Evolutionary conservation across 1,140 invertebrate genomes (phyloP).

Genomic region (Potamilus streckersoni): DNA sequence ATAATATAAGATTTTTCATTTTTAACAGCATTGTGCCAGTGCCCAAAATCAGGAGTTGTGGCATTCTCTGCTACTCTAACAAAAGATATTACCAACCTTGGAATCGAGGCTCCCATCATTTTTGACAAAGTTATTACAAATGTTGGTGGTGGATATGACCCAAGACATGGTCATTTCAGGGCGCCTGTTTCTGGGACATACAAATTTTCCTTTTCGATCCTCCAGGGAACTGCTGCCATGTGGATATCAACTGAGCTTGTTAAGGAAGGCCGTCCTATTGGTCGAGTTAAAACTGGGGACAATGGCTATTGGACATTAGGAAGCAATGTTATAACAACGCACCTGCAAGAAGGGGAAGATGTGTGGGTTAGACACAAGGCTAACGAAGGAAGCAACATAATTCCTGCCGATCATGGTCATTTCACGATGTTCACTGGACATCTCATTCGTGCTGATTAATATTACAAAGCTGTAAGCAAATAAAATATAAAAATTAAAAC

Average conservation of each 20-base stretch:
- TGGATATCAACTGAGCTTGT: slow-evolving; percentile 18
- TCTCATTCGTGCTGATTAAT: not conserved
- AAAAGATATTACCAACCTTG: slow-evolving; percentile 12
- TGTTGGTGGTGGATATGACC: slow-evolving; percentile 11
- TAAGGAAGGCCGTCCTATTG: slow-evolving; percentile 11
- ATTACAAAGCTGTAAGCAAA: too few relatives aligned
- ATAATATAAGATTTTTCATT: not conserved
- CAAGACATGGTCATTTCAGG: slow-evolving; percentile 14
- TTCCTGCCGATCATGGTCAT: slow-evolving; percentile 4
- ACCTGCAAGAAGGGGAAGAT: slow-evolving; percentile 18
- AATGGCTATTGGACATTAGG: slow-evolving; percentile 17
- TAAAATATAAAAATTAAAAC: too few relatives aligned
- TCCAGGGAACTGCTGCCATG: slow-evolving; percentile 17
- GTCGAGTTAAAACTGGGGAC: slow-evolving; percentile 16
- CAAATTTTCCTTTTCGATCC: slow-evolving; percentile 21
- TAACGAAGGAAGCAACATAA: slow-evolving; percentile 1
- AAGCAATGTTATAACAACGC: slow-evolving; percentile 19
- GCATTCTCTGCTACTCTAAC: slow-evolving; percentile 23
- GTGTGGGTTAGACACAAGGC: slow-evolving; percentile 20
- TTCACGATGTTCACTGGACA: slow-evolving; percentile 25
- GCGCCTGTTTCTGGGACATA: slow-evolving; percentile 26
- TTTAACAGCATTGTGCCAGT: slow-evolving; percentile 19
- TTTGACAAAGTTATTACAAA: slow-evolving; percentile 26
- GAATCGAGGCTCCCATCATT: slow-evolving; percentile 9
- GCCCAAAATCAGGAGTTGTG: slow-evolving; percentile 13